Percentiles rank a stretch among this genome's conserved stretches.
Evolutionary conservation across 2,888 invertebrate genomes (phyloP).

Genomic region (Sisyra terminalis): DNA sequence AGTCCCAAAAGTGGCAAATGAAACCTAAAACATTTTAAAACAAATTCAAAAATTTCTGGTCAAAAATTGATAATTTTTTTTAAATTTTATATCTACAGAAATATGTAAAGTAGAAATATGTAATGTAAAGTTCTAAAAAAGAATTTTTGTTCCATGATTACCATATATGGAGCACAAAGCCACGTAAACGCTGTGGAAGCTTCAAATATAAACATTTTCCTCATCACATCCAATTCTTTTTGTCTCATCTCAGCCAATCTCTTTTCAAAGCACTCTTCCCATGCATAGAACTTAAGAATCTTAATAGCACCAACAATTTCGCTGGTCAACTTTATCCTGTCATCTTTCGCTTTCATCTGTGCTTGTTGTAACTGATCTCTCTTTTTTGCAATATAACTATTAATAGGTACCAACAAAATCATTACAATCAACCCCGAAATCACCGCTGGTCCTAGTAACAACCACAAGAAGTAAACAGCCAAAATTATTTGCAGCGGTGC

Average conservation of each 20-base stretch:
- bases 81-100: too few relatives aligned
- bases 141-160: too few relatives aligned
- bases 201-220: constrained; percentile 75
- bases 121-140: too few relatives aligned
- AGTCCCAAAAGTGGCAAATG: constrained; percentile 77
- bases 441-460: constrained; percentile 70
- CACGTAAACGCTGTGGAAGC: constrained; percentile 84
- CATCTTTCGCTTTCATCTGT: constrained; percentile 90
- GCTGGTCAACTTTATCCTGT: constrained; percentile 83
- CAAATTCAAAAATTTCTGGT: too few relatives aligned
- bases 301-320: constrained; percentile 88
- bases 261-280: constrained; percentile 86
- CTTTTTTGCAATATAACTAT: constrained; percentile 68
- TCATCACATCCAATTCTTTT: constrained; percentile 79
- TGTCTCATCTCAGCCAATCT: constrained; percentile 75
- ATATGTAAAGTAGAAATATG: too few relatives aligned
- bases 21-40: constrained; percentile 36
- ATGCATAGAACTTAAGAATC: constrained; percentile 84
- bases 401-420: constrained; percentile 82
- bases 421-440: constrained; percentile 84
- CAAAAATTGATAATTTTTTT: too few relatives aligned
- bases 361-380: constrained; percentile 64
- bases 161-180: constrained; percentile 70
- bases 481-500: constrained; percentile 77
- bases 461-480: constrained; percentile 73